Percentiles rank a stretch among this genome's conserved stretches.
These are phyloP conservation scores for Minunthozetes semirufus DNA, from an alignment of 2,888 invertebrate species.

Conservation along the genomic window DNA sequence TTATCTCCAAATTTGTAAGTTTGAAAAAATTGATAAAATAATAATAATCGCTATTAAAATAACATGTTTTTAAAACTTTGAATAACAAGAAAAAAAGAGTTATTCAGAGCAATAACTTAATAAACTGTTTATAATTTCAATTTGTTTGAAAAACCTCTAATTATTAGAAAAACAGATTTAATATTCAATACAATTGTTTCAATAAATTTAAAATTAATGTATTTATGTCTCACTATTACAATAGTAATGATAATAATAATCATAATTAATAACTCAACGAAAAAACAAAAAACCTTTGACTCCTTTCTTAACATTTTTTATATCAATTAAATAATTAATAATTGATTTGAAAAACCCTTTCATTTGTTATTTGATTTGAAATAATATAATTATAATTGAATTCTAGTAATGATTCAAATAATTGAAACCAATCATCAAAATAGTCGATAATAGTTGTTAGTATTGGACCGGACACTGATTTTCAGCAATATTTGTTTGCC, in stretches of 20 bases:
- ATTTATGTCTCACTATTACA: background rate
- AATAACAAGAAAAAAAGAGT: background rate
- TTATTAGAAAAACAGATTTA: background rate
- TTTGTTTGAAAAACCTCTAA: background rate
- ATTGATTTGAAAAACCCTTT: background rate
- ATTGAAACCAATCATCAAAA: background rate
- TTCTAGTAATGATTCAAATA: background rate
- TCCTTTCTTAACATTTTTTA: background rate
- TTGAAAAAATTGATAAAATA: too few species aligned
- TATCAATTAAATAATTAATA: constrained; percentile 1
- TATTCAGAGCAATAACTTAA: background rate
- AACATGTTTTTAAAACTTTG: too few species aligned
- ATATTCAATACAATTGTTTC: constrained; percentile 6
- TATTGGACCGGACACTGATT: constrained; percentile 21
- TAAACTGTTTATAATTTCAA: background rate
- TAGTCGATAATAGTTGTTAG: background rate
- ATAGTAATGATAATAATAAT: constrained; percentile 1
- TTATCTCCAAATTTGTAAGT: too few species aligned
- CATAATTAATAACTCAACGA: background rate
- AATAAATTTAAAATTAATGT: background rate
- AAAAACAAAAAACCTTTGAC: background rate
- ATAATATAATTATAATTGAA: background rate
- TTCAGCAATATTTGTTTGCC: constrained; percentile 6
- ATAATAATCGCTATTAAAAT: too few species aligned
- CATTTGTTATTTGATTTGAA: background rate